Evolutionary conservation across 2,113 vertebrate species (phyloP).

Genomic region (Rhinichthys klamathensis): DNA sequence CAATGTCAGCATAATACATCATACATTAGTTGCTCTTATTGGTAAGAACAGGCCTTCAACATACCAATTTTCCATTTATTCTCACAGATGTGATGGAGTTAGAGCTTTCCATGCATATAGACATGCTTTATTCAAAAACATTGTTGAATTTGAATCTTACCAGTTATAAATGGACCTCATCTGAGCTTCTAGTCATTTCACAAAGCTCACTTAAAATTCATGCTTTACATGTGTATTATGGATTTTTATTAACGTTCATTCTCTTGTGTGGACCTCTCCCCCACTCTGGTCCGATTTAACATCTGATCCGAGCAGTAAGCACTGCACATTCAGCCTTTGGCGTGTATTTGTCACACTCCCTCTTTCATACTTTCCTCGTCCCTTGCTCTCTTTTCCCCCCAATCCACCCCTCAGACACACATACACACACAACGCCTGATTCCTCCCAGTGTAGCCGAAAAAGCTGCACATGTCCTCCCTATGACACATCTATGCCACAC

Average conservation of each 20-base stretch:
- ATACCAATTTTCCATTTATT: background rate
- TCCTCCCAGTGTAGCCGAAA: background rate
- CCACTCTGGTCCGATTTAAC: background rate
- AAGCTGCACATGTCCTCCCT: conserved; percentile 10
- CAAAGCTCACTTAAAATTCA: background rate
- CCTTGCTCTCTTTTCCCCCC: background rate
- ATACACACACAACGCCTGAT: background rate
- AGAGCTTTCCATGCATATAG: background rate
- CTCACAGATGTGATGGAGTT: background rate
- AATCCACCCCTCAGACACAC: background rate
- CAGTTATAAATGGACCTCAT: background rate
- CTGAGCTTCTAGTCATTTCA: background rate
- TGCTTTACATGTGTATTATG: background rate
- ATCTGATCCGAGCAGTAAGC: background rate
- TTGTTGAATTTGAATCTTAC: background rate
- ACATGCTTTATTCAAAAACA: conserved; percentile 5
- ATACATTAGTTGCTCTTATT: background rate
- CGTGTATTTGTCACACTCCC: background rate
- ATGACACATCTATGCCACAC: background rate
- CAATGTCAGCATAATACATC: conserved; percentile 30
- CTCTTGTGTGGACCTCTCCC: background rate
- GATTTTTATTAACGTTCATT: background rate
- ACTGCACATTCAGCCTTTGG: conserved; percentile 10
- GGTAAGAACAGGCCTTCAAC: background rate
- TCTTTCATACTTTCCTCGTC: background rate